Conservation (phyloP, 2,797 vertebrate species). For the Paedocypris micromegethes region DNA sequence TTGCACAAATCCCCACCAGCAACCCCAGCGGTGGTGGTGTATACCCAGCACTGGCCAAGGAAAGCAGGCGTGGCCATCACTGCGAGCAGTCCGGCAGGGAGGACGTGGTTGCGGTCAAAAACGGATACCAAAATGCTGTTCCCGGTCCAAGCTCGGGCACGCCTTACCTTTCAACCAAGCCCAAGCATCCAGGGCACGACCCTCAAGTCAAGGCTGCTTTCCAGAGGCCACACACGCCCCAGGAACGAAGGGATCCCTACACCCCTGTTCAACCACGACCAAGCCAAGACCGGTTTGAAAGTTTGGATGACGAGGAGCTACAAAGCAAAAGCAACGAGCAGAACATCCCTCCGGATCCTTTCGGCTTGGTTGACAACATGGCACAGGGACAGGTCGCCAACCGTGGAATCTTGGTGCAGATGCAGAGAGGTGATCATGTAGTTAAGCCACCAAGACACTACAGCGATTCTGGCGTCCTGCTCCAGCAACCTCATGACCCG, state of each 20-base stretch:
- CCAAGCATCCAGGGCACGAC: constrained; percentile 58
- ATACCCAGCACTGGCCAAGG: constrained; percentile 79
- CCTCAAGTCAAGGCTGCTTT: constrained; percentile 51
- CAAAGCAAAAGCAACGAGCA: constrained; percentile 53
- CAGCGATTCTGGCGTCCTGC: constrained; percentile 44
- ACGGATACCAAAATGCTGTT: constrained; percentile 72
- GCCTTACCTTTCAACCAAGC: constrained; percentile 30
- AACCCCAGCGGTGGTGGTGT: constrained; percentile 60
- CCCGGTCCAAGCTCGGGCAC: constrained; percentile 34
- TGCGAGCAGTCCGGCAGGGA: constrained; percentile 37
- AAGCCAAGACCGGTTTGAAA: too few species aligned
- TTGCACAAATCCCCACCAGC: constrained; percentile 74
- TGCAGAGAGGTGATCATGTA: constrained; percentile 45
- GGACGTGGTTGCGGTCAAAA: constrained; percentile 60
- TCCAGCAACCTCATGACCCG: constrained; percentile 51
- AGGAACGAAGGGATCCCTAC: constrained; percentile 51
- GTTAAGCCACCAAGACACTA: constrained; percentile 55
- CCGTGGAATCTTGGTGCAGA: constrained; percentile 42
- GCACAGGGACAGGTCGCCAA: constrained; percentile 56
- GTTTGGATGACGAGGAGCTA: constrained; percentile 44
- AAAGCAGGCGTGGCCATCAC: constrained; percentile 62
- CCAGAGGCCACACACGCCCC: constrained; percentile 44
- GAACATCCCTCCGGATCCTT: constrained; percentile 51
- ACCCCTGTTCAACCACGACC: constrained; percentile 54
- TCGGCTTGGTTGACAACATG: constrained; percentile 58